phyloP scores from a whole-genome alignment of 2,888 invertebrate species.

The Torymus auratus region DNA sequence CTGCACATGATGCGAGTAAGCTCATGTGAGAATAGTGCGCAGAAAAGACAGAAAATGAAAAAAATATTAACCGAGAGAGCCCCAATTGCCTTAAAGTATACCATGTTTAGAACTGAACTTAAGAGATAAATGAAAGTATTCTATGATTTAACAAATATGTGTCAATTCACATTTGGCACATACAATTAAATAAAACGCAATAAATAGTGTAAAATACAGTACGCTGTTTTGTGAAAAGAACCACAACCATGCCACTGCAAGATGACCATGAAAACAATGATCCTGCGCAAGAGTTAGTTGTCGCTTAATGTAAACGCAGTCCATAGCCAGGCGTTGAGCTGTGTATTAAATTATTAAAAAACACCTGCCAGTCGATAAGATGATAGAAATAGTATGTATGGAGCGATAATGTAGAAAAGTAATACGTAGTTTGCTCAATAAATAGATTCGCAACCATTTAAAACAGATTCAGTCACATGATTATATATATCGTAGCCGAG shows the following conservation, averaged over 20 bases:
- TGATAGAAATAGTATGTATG: conserved; percentile 56
- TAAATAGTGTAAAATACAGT: conserved; percentile 40
- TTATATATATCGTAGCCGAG: conserved; percentile 63
- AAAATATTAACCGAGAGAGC: conserved; percentile 40
- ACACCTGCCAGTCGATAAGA: conserved; percentile 59
- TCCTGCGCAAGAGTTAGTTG: conserved; percentile 53
- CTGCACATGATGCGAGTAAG: conserved; percentile 21
- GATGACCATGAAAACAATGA: conserved; percentile 48
- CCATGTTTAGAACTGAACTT: conserved; percentile 27
- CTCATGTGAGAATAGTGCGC: conserved; percentile 38
- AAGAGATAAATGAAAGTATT: conserved; percentile 37
- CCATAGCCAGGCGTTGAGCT: conserved; percentile 51
- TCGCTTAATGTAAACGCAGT: conserved; percentile 41
- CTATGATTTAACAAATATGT: conserved; percentile 33
- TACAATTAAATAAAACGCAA: conserved; percentile 35
- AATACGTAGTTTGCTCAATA: conserved; percentile 41
- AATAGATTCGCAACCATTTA: conserved; percentile 46
- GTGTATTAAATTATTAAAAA: conserved; percentile 47
- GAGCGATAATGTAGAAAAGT: conserved; percentile 61
- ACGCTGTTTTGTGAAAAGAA: conserved; percentile 50
- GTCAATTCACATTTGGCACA: conserved; percentile 43
- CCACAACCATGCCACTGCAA: conserved; percentile 53
- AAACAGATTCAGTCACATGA: conserved; percentile 58
- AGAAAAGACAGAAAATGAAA: conserved; percentile 44
- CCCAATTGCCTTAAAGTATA: conserved; percentile 25